Conservation (phyloP, 37 sponge, comb jelly and placozoan genomes). For the Amphimedon queenslandica region DNA sequence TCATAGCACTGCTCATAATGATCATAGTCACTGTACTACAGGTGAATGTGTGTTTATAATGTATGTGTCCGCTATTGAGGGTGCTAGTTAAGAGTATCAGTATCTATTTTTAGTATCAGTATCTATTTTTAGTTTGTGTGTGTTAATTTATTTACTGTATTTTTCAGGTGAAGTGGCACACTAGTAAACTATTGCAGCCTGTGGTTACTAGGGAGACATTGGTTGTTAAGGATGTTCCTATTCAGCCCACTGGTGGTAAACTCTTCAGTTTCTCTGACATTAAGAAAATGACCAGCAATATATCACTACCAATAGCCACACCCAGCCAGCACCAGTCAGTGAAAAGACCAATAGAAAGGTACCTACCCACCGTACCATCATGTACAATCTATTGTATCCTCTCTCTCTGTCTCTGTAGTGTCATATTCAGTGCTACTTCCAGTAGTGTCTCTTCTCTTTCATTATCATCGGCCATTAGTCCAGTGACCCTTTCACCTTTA, state of each 20-base stretch:
- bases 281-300: too few species aligned
- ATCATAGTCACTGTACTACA: constrained; percentile 28
- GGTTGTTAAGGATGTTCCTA: background rate
- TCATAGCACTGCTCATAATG: constrained; percentile 19
- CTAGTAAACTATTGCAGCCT: background rate
- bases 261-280: constrained; percentile 31
- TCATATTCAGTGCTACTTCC: background rate
- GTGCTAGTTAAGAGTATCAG: too few species aligned
- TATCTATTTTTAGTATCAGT: too few species aligned
- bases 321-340: too few species aligned
- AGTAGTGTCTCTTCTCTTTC: background rate
- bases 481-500: background rate
- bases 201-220: background rate
- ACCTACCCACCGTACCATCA: too few species aligned
- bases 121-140: too few species aligned
- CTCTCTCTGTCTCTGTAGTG: too few species aligned
- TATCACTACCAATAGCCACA: too few species aligned
- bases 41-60: constrained; percentile 18
- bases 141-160: too few species aligned
- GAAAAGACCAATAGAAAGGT: too few species aligned
- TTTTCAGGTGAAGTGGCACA: constrained; percentile 29
- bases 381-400: too few species aligned
- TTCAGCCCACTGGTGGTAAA: constrained; percentile 46
- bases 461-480: background rate
- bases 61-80: too few species aligned